Percentiles rank a stretch among this genome's conserved stretches.
phyloP scores from a whole-genome alignment of 2,113 vertebrate species.

The Strix aluco region DNA sequence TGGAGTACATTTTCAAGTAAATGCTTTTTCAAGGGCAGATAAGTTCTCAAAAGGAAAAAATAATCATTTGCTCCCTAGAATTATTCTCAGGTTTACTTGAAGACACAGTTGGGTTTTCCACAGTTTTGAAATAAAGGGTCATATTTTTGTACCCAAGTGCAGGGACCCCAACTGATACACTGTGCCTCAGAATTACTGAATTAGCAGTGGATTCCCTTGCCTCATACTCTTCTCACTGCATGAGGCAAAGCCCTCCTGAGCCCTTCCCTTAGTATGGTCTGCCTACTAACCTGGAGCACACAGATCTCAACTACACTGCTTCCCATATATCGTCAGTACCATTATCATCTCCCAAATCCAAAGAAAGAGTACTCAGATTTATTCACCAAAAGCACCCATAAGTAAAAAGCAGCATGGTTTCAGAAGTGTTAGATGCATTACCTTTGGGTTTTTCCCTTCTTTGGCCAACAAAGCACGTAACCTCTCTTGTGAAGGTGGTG shows the following conservation, averaged over 20 bases:
- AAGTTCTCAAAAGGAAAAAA: not conserved
- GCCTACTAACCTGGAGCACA: not conserved
- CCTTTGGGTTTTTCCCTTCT: slow-evolving; percentile 93
- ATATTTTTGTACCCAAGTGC: not conserved
- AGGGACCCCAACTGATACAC: not conserved
- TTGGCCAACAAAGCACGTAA: slow-evolving; percentile 89
- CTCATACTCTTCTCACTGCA: not conserved
- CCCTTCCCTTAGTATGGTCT: not conserved
- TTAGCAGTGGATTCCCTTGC: not conserved
- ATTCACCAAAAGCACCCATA: not conserved
- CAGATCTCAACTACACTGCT: not conserved
- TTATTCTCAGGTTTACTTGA: not conserved
- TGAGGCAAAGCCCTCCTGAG: not conserved
- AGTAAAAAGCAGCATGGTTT: not conserved
- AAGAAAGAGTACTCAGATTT: not conserved
- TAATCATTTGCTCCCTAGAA: not conserved
- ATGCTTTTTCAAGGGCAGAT: not conserved
- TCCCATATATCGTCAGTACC: not conserved
- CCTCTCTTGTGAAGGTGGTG: slow-evolving; percentile 92
- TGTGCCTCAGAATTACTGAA: not conserved
- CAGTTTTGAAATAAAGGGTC: not conserved
- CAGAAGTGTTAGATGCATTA: slow-evolving; percentile 42
- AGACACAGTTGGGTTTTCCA: not conserved
- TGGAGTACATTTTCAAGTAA: not conserved
- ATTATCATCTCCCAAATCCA: not conserved